Conservation (phyloP, 2,113 vertebrate species). For the Pithys albifrons region DNA sequence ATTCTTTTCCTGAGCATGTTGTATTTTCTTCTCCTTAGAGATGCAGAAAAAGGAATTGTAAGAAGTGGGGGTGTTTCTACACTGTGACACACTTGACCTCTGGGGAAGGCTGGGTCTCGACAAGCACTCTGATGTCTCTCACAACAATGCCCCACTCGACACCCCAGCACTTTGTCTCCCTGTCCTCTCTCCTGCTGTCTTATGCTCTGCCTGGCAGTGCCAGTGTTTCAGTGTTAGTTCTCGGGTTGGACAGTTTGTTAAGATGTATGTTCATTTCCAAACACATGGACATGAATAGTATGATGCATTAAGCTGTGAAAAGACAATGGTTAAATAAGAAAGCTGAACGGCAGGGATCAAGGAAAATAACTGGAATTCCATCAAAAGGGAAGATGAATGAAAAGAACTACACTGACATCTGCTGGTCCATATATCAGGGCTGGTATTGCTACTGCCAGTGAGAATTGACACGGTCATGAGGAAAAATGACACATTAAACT, state of each 20-base stretch:
- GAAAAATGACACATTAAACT: constrained; percentile 20
- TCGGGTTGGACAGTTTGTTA: constrained; percentile 35
- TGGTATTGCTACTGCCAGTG: neutral
- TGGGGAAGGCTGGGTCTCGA: neutral
- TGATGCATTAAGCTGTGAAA: constrained; percentile 74
- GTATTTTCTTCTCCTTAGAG: neutral
- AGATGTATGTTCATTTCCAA: constrained; percentile 56
- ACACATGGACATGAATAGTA: constrained; percentile 62
- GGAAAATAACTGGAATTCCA: constrained; percentile 69
- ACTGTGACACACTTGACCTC: neutral
- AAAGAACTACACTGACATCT: constrained; percentile 83
- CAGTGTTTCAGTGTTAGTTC: neutral
- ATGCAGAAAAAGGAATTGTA: neutral
- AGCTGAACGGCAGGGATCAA: constrained; percentile 28
- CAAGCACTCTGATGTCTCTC: neutral
- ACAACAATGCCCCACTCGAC: neutral
- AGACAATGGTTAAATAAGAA: constrained; percentile 77
- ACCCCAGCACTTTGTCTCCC: constrained; percentile 48
- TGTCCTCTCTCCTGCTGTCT: constrained; percentile 17
- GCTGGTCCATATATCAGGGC: constrained; percentile 70
- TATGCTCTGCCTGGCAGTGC: neutral
- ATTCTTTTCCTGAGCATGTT: neutral
- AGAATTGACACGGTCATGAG: neutral
- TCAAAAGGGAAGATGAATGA: constrained; percentile 76
- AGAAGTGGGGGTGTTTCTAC: neutral